Conservation (phyloP, 2,888 invertebrate species). For the Flexamia atlantica region DNA sequence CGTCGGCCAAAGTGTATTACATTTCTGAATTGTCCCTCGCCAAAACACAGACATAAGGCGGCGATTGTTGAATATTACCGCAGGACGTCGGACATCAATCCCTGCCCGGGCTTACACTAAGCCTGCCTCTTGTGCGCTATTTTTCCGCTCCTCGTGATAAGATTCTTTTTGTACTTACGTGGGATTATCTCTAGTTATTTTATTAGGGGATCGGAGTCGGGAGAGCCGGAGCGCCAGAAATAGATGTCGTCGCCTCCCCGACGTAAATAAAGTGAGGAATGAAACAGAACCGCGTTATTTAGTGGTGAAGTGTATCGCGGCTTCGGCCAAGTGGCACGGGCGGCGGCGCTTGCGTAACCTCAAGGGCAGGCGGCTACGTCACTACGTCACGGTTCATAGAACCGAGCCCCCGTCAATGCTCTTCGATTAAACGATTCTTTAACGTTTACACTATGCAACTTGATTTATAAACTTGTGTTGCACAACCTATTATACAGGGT, state of each 20-base stretch:
- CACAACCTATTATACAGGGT: too few relatives aligned
- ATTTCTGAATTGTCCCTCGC: slow-evolving; percentile 48
- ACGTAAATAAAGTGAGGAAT: slow-evolving; percentile 45
- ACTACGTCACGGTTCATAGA: slow-evolving; percentile 10
- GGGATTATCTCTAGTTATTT: slow-evolving; percentile 33
- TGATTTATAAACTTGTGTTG: too few relatives aligned
- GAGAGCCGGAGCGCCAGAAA: slow-evolving; percentile 21
- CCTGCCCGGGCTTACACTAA: background rate
- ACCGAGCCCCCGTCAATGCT: slow-evolving; percentile 3
- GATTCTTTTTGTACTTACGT: slow-evolving; percentile 23
- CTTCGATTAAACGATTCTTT: too few relatives aligned
- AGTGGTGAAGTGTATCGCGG: slow-evolving; percentile 39
- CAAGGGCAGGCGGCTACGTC: slow-evolving; percentile 32
- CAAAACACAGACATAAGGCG: slow-evolving; percentile 9
- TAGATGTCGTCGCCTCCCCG: slow-evolving; percentile 18
- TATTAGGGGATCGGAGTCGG: slow-evolving; percentile 32
- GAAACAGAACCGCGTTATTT: slow-evolving; percentile 45
- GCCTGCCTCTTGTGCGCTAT: background rate
- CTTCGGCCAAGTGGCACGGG: slow-evolving; percentile 27
- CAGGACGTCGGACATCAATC: background rate
- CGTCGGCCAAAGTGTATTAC: slow-evolving; percentile 21
- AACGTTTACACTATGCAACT: too few relatives aligned
- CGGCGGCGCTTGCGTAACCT: slow-evolving; percentile 18
- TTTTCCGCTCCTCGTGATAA: slow-evolving; percentile 5
- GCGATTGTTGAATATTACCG: slow-evolving; percentile 15